Evolutionary conservation across 2,113 vertebrate species (phyloP), one percentile per base, ranked within the genome.

Genomic region (Ammospiza caudacuta): DNA sequence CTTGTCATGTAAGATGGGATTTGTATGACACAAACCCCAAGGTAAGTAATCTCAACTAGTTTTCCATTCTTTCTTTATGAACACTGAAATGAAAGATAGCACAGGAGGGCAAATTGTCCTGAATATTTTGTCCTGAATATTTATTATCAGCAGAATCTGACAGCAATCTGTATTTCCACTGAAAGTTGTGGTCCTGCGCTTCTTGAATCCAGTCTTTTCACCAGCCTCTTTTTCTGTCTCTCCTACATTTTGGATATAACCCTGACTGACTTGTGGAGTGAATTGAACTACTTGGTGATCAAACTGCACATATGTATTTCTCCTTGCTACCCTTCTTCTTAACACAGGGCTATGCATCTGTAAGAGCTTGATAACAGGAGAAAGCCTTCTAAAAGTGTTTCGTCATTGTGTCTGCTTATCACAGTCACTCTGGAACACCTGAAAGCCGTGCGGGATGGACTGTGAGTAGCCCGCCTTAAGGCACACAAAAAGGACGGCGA

Each of bases 381-480:
- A 14, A 46, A 13, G 10, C 5, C 8, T 54, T 44, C 27, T 31
- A 31, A 44, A 72, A 54, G 47, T 46, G 13, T 6, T 72, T 63
- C 5, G 0, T 21, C 37, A 4, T 44, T 44, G 5, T 33, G 21
- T 21, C 51, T 47, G n/a, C 22, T 57, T 39, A 21, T 31, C 51
- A 21, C 12, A 16, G 39, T 33, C 16, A 5, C 27, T 31, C 27
- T 8, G 4, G 51, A 4, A 9, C 41, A 10, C 27, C 51, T 46
- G 41, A 31, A 15, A 57, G 46, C 33, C 0, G 3, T 5, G 39
- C 1, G 1, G 61, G 31, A 29, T 24, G 25, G 61, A 14, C 25
- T 29, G 15, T 24, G 39, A 15, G 15, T 1, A n/a, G 15, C 27
- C 2, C 1, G 5, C 20, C 49, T 29, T 24, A 33, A 37, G 6